These are phyloP conservation scores for Pan paniscus DNA, from an alignment of 2,113 vertebrate species.

Conservation along the genomic window DNA sequence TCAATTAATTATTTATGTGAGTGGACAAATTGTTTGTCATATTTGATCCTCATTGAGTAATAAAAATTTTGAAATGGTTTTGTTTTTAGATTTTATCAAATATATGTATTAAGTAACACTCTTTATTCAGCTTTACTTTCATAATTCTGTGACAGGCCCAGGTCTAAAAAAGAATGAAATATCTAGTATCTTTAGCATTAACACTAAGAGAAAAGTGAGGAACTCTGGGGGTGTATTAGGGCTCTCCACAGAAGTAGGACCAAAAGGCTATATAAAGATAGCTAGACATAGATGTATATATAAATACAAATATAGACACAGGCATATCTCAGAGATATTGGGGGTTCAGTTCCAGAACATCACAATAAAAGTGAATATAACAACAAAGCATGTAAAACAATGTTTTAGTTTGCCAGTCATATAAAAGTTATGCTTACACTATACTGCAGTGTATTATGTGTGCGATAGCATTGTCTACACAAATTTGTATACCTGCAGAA, in stretches of 20 bases:
- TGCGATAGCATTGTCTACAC: neutral
- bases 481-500: neutral
- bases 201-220: neutral
- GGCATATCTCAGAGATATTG: neutral
- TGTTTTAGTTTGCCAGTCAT: neutral
- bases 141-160: neutral
- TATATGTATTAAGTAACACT: neutral
- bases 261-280: neutral
- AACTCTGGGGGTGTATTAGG: neutral
- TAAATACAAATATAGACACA: neutral
- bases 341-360: neutral
- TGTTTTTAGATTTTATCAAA: neutral
- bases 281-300: neutral
- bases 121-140: neutral
- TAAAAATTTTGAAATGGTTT: neutral
- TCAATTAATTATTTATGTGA: neutral
- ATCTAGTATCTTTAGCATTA: neutral
- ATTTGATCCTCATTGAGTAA: neutral
- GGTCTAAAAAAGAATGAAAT: neutral
- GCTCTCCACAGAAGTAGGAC: neutral
- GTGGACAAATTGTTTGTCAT: neutral
- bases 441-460: neutral
- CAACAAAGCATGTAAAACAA: neutral
- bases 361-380: neutral
- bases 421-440: neutral